These are phyloP conservation scores for Patella ulyssiponensis DNA, from an alignment of 2,888 invertebrate species.

Conservation along the genomic window DNA sequence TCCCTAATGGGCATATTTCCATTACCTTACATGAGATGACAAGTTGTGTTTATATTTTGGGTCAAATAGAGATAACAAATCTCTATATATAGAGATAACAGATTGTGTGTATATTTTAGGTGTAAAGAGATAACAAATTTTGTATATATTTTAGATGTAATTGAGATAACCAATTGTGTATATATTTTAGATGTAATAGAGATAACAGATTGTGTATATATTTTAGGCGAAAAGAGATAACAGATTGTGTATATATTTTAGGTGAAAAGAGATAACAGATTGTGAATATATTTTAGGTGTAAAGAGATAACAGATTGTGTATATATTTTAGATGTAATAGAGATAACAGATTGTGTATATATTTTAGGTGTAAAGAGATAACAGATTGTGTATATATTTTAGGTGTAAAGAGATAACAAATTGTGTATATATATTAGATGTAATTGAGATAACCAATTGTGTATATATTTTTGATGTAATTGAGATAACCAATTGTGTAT, in stretches of 20 bases:
- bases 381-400: not conserved
- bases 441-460: no score
- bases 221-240: no score
- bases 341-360: not conserved
- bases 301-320: not conserved
- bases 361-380: no score
- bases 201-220: no score
- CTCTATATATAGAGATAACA: no score
- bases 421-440: not conserved
- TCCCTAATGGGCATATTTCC: no score
- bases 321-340: no score
- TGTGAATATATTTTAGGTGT: no score
- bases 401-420: no score
- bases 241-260: conserved; percentile 15
- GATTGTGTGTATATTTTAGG: no score
- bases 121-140: not conserved
- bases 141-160: not conserved
- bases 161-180: not conserved
- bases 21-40: no score
- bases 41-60: conserved; percentile 41
- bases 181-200: conserved; percentile 58
- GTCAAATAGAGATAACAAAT: conserved; percentile 60
- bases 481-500: not conserved
- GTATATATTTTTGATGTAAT: not conserved
- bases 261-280: no score